These are phyloP conservation scores for Eledone cirrhosa DNA, from an alignment of 2,888 invertebrate species.

Conservation along the genomic window DNA sequence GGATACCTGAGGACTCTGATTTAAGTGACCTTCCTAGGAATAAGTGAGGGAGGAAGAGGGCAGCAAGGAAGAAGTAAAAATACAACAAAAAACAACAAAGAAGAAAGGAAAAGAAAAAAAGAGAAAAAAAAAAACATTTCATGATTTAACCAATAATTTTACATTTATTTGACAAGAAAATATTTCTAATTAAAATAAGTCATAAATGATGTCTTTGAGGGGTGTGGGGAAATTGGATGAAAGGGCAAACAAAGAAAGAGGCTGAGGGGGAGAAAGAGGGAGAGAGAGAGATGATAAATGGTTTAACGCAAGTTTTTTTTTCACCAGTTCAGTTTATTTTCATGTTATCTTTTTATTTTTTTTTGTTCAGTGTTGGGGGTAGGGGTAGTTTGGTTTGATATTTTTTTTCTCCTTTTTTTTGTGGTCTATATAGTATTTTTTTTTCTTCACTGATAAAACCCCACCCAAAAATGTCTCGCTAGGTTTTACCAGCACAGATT, in stretches of 20 bases:
- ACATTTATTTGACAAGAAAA: slow-evolving; percentile 31
- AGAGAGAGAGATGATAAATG: slow-evolving; percentile 20
- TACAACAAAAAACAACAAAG: background rate
- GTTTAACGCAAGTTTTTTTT: background rate
- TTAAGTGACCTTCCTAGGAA: no score
- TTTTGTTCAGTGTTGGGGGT: no score
- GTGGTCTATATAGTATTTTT: background rate
- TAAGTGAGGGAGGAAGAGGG: no score
- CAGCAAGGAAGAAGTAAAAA: background rate
- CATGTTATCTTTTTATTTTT: background rate
- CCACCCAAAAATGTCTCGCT: no score
- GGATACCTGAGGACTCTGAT: no score
- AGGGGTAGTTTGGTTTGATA: background rate
- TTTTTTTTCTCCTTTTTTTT: background rate
- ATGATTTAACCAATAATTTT: slow-evolving; percentile 28
- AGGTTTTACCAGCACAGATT: background rate
- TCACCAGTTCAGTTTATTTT: background rate
- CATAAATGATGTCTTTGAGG: slow-evolving; percentile 21
- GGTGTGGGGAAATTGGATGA: background rate
- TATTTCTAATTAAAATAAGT: slow-evolving; percentile 30
- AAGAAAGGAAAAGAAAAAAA: background rate
- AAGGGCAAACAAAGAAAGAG: background rate
- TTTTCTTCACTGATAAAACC: background rate
- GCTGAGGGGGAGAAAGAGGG: background rate
- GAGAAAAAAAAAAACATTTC: background rate